Percentiles rank a stretch among this genome's conserved stretches.
These are phyloP conservation scores for Bothrops jararaca DNA, from an alignment of 2,113 vertebrate species.

Conservation along the genomic window DNA sequence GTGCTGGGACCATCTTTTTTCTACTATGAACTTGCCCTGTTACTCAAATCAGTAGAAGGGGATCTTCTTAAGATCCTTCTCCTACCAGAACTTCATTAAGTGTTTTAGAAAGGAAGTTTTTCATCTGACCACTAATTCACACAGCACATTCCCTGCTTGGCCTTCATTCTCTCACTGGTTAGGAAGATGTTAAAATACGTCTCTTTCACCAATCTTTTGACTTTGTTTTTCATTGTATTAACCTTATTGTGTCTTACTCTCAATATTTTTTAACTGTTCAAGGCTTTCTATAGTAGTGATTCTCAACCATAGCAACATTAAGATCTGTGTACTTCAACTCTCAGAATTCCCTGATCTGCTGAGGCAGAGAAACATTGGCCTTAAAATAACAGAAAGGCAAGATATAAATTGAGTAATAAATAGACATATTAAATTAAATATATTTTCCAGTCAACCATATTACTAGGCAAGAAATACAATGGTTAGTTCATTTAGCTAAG, in stretches of 20 bases:
- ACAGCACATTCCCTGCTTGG: neutral
- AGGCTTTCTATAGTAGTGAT: neutral
- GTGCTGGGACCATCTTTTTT: neutral
- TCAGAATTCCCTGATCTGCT: neutral
- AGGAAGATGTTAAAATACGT: neutral
- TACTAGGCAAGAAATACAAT: neutral
- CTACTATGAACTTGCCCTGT: neutral
- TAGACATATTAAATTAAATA: neutral
- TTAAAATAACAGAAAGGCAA: neutral
- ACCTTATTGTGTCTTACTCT: neutral
- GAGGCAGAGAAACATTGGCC: neutral
- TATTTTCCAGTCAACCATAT: neutral
- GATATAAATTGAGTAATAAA: neutral
- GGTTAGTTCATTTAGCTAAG: neutral
- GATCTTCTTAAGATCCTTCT: neutral
- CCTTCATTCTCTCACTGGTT: neutral
- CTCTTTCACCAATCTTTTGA: neutral
- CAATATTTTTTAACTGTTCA: neutral
- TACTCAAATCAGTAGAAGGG: neutral
- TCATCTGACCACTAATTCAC: neutral
- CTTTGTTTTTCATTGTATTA: neutral
- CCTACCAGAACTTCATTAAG: neutral
- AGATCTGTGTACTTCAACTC: neutral
- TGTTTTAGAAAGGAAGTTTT: neutral
- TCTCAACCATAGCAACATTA: neutral